phyloP scores from a whole-genome alignment of 2,888 invertebrate genomes.

The Dromius quadrimaculatus region DNA sequence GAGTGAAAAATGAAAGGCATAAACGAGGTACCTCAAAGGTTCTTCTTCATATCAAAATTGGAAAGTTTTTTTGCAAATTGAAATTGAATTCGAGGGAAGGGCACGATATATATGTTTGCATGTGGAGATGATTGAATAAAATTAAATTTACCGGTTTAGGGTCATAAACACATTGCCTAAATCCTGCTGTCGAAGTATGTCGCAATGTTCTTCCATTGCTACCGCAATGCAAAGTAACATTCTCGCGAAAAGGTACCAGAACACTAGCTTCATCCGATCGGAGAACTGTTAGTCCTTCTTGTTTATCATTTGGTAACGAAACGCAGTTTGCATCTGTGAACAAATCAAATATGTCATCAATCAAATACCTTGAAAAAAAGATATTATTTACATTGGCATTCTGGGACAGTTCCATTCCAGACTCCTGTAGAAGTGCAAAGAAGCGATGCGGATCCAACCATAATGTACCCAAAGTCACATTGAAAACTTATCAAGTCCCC shows the following conservation, averaged over 20 bases:
- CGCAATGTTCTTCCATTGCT: conserved; percentile 82
- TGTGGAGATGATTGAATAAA: conserved; percentile 16
- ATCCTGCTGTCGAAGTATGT: conserved; percentile 84
- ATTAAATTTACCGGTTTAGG: conserved; percentile 81
- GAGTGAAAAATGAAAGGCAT: too few relatives aligned
- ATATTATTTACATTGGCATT: conserved; percentile 88
- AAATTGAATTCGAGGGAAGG: too few relatives aligned
- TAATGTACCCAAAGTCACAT: conserved; percentile 94
- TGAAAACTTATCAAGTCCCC: conserved; percentile 92
- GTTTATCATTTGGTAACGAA: conserved; percentile 88
- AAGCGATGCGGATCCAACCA: conserved; percentile 88
- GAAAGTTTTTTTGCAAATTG: too few relatives aligned
- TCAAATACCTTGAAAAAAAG: too few relatives aligned
- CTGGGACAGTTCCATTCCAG: conserved; percentile 95
- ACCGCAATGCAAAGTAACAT: conserved; percentile 87
- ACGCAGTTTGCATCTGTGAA: conserved; percentile 87
- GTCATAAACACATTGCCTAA: conserved; percentile 96
- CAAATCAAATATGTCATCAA: too few relatives aligned
- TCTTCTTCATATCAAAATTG: too few relatives aligned
- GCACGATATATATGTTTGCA: too few relatives aligned
- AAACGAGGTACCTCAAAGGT: too few relatives aligned
- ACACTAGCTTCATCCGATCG: conserved; percentile 86
- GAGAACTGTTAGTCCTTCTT: conserved; percentile 84
- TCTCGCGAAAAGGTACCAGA: conserved; percentile 88
- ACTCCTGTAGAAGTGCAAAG: conserved; percentile 89